phyloP scores from a whole-genome alignment of 2,113 vertebrate genomes.

The Pluvialis apricaria region DNA sequence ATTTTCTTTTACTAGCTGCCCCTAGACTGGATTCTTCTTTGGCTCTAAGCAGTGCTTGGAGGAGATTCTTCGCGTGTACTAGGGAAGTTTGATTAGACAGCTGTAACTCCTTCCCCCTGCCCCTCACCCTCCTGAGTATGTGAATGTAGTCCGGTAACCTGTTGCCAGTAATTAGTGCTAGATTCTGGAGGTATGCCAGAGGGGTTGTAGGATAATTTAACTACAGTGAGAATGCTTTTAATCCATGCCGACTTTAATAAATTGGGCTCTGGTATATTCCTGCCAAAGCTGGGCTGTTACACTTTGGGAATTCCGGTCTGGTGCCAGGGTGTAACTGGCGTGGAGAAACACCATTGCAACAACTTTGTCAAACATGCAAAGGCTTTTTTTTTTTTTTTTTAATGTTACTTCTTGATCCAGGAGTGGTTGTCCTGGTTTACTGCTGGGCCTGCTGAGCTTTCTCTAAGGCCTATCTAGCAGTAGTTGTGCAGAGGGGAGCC shows the following conservation, averaged over 20 bases:
- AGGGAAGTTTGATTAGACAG: background rate
- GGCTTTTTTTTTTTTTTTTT: background rate
- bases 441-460: background rate
- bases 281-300: background rate
- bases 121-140: accelerated
- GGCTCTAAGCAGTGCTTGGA: background rate
- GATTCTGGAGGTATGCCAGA: background rate
- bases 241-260: background rate
- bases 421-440: background rate
- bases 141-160: background rate
- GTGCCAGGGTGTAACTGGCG: background rate
- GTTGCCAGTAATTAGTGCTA: background rate
- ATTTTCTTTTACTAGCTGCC: background rate
- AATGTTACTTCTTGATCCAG: background rate
- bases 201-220: background rate
- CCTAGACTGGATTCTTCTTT: background rate
- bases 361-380: background rate
- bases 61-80: background rate
- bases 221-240: background rate
- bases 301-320: background rate
- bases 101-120: background rate
- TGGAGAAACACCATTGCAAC: background rate
- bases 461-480: background rate
- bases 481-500: background rate
- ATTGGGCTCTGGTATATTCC: background rate